Evolutionary conservation across 2,113 vertebrate genomes (phyloP), one percentile per base, ranked within the genome.

Genomic region (Chrysochloris asiatica): DNA sequence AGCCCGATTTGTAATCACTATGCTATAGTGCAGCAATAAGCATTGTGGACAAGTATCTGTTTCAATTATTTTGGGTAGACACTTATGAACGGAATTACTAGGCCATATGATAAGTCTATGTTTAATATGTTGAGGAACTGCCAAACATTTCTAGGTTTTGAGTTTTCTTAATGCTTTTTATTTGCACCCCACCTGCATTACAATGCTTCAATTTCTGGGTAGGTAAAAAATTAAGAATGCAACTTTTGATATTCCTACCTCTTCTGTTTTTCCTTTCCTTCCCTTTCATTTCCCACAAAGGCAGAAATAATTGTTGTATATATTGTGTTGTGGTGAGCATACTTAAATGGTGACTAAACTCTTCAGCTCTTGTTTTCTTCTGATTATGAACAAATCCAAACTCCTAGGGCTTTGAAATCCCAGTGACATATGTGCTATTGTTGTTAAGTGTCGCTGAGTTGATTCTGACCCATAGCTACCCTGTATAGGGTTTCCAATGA

Each of bases 161-260:
- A 65, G 22, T 92, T 92, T 73, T 82, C 61, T 71, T 36, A 11
- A 72, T 61, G 33, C n/a, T 87, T 75, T 84, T 91, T 79, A 8
- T 56, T 22, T 56, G 54, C 54, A 7, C 30, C 22, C 38, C 41
- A 41, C 41, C 36, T 73, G 33, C 41, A 21, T 28, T 36, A 36
- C 11, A 61, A 8, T 19, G 41, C 22, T 22, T 36, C 59, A 36
- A 0, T 52, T 80, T 54, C 76, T 61, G 54, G 33, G 38, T 24
- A 6, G 33, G 12, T 67, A 0, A 63, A n/a, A 3, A 6, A 24
- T 67, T 82, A 8, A 24, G 65, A 54, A 54, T 30, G n/a, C 6
- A 43, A 30, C 47, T 76, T 54, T 41, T 63, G 38, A 14, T 36
- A 4, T 14, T 36, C 41, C 2, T 12, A 69, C 1, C n/a, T 73